Conservation (phyloP, 2,888 invertebrate genomes). For the Phengaris arion region DNA sequence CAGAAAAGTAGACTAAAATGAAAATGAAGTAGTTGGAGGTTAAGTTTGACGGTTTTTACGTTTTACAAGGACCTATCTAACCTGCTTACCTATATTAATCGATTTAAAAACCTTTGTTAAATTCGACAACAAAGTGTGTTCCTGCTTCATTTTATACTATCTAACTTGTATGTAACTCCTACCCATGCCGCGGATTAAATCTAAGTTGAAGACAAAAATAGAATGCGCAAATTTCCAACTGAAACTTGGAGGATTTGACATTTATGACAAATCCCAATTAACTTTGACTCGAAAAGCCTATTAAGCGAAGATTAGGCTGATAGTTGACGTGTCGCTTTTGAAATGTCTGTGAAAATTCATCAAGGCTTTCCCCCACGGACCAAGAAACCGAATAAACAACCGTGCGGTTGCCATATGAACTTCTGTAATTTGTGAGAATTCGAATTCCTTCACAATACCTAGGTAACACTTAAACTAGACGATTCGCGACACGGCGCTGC, state of each 20-base stretch:
- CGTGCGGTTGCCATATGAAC: not conserved
- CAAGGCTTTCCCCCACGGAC: not conserved
- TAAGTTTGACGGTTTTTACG: no score
- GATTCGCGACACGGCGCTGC: not conserved
- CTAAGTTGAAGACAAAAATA: not conserved
- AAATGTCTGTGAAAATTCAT: constrained; percentile 2
- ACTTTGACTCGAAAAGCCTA: constrained; percentile 5
- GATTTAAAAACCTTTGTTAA: not conserved
- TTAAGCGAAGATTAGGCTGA: not conserved
- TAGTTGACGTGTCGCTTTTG: constrained; percentile 14
- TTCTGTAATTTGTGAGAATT: not conserved
- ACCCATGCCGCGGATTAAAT: not conserved
- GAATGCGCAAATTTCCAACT: not conserved
- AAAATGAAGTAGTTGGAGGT: no score
- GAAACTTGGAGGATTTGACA: constrained; percentile 1
- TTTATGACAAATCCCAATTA: constrained; percentile 11
- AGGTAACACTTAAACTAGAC: not conserved
- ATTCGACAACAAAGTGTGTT: not conserved
- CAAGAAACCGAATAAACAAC: not conserved
- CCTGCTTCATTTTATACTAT: not conserved
- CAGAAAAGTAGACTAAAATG: no score
- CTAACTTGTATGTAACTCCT: not conserved
- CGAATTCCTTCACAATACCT: no score
- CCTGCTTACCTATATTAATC: not conserved
- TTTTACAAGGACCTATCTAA: no score